Base-by-base conservation (phyloP, 1,140 invertebrate species). In the Xylocopa sonorina region DNA sequence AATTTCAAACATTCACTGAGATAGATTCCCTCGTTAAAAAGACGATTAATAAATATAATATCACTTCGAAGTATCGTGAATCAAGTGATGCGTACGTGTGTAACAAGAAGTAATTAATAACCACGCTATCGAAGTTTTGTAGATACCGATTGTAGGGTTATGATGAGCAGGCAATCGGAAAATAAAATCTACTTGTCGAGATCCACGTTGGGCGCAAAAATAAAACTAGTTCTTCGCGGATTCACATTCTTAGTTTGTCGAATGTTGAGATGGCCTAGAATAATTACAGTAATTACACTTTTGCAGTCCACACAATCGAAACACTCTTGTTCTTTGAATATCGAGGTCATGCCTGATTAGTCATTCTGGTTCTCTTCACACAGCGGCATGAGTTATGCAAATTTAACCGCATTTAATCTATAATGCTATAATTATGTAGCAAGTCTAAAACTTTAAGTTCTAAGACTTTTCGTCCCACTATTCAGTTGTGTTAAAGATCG, bases 181-280 rank as follows among this genome's bases (percentile, higher is more conserved):
- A 50, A 64, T 16, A 18, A 16, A 38, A 63, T 74, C 32, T 29
- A 16, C 41, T 16, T 48, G 64, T 50, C 60, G 27, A 24, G 32
- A 66, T 43, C 27, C 9, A 7, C 60, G 46, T 38, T 64, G 41
- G 27, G 57, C 29, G 38, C 43, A 27, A 32, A 53, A 73, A 62
- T 74, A 74, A 63, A 32, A 51, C 58, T 38, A 51, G 43, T 53
- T 75, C 60, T 75, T 75, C 63, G 72, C 72, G 72, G 72, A 75
- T 66, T 60, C 72, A 75, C 72, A 75, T 75, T 62, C 72, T 75
- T 75, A 75, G 62, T 29, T 32, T 18, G 48, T 24, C 18, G 48
- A 43, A n/a, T n/a, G n/a, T 62, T 43, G 72, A 27, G 72, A 32
- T 66, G 12, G 24, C 53, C 62, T n/a, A 62, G 66, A 75, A 75